Evolutionary conservation across 1,140 invertebrate species (phyloP).

Genomic region (Procambarus clarkii): DNA sequence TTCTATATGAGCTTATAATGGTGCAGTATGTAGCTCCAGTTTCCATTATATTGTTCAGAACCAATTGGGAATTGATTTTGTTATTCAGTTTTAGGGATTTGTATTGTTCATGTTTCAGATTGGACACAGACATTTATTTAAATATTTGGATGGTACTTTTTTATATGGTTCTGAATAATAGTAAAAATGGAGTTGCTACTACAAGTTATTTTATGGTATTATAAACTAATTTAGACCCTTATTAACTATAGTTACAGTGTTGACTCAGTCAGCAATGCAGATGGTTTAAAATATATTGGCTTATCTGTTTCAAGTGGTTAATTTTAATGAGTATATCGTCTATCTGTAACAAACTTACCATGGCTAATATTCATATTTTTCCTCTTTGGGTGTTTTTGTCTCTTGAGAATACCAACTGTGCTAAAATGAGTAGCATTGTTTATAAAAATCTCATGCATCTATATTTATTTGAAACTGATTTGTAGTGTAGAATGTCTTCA

Average conservation of each 20-base stretch:
- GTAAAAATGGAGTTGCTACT: neutral
- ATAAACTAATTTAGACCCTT: neutral
- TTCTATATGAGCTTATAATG: neutral
- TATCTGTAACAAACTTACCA: neutral
- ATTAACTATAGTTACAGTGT: neutral
- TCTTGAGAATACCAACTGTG: neutral
- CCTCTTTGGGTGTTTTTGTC: neutral
- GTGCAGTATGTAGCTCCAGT: neutral
- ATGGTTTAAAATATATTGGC: neutral
- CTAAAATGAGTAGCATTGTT: neutral
- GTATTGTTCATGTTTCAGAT: too few relatives aligned
- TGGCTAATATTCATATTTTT: neutral
- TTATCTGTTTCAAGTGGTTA: neutral
- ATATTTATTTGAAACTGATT: neutral
- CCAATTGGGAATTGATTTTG: neutral
- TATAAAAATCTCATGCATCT: neutral
- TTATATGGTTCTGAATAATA: neutral
- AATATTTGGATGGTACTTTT: neutral
- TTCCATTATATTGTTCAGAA: neutral
- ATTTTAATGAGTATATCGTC: neutral
- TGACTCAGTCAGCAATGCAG: neutral
- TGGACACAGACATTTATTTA: too few relatives aligned
- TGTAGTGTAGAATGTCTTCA: neutral
- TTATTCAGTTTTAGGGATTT: neutral
- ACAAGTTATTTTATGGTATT: neutral